These are phyloP conservation scores for Notocelia uddmanniana DNA, from an alignment of 2,888 invertebrate genomes.

Conservation along the genomic window DNA sequence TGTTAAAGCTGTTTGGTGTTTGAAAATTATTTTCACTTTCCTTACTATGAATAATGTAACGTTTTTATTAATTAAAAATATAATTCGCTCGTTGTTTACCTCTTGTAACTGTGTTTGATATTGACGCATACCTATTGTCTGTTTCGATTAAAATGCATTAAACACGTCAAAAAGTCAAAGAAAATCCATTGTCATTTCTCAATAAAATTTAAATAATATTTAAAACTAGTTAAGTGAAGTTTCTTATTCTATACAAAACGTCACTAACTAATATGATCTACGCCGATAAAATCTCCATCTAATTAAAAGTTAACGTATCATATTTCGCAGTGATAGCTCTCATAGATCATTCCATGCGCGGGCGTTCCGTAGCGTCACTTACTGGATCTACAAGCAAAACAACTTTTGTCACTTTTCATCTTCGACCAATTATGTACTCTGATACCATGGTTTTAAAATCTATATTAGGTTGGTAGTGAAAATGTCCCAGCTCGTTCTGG, in stretches of 20 bases:
- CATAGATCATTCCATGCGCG: constrained; percentile 71
- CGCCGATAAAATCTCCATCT: constrained; percentile 52
- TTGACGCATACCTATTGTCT: too few species aligned
- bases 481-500: not conserved
- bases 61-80: too few species aligned
- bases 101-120: too few species aligned
- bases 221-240: not conserved
- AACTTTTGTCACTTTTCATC: not conserved
- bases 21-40: too few species aligned
- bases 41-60: too few species aligned
- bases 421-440: not conserved
- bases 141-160: too few species aligned
- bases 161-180: too few species aligned
- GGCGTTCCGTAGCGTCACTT: constrained; percentile 76
- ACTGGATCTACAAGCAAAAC: not conserved
- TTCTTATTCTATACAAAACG: constrained; percentile 1
- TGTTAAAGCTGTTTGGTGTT: too few species aligned
- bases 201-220: not conserved
- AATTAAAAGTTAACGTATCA: constrained; percentile 74
- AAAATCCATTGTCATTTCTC: too few species aligned
- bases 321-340: constrained; percentile 64
- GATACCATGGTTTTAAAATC: not conserved
- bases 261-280: constrained; percentile 28
- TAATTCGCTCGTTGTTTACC: too few species aligned
- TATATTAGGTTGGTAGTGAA: not conserved